A percentile compares a stretch with the other conserved stretches of the same genome.
These are phyloP conservation scores for Halcyon malimbica DNA, from an alignment of 2,113 vertebrate genomes.

Conservation along the genomic window DNA sequence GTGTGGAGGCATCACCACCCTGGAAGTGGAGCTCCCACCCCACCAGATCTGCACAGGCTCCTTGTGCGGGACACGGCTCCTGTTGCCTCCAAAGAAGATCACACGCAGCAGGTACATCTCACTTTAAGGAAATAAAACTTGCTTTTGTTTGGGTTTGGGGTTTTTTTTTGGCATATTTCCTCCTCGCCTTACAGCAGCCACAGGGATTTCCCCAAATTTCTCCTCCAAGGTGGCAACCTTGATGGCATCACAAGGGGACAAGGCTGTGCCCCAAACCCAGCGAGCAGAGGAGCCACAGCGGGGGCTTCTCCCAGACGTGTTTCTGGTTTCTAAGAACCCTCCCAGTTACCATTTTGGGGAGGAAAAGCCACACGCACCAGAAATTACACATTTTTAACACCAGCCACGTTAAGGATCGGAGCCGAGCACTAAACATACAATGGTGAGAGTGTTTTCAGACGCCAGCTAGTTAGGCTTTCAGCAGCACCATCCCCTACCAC, in stretches of 20 bases:
- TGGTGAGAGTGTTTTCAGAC: background rate
- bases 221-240: background rate
- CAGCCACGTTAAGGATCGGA: fast-evolving
- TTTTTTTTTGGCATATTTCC: background rate
- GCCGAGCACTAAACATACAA: fast-evolving
- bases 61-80: fast-evolving
- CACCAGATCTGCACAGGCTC: fast-evolving
- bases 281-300: background rate
- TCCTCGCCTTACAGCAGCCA: background rate
- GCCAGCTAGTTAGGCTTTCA: background rate
- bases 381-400: background rate
- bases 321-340: background rate
- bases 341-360: background rate
- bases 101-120: fast-evolving
- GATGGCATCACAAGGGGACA: fast-evolving
- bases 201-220: background rate
- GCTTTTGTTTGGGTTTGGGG: background rate
- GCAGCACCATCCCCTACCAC: fast-evolving
- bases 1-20: fast-evolving
- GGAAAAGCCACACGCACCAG: background rate
- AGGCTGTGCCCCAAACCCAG: background rate
- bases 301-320: background rate
- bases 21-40: background rate
- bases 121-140: background rate
- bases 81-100: background rate